phyloP scores from a whole-genome alignment of 2,113 vertebrate genomes.

The Oreochromis tanganicae region DNA sequence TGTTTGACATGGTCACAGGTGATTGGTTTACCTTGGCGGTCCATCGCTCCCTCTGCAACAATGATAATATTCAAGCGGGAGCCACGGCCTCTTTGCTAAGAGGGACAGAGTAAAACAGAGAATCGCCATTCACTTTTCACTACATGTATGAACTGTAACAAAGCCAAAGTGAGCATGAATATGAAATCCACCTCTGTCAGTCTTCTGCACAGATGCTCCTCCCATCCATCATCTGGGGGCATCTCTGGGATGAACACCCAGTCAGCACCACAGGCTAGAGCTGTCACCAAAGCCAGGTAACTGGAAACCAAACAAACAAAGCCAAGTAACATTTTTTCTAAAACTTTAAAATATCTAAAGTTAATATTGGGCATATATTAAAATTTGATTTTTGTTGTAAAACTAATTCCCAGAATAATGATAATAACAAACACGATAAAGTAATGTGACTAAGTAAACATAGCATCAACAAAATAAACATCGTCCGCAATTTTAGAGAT shows the following conservation, averaged over 20 bases:
- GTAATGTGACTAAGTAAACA: background rate
- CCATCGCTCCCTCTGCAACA: slow-evolving; percentile 88
- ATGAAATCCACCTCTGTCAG: slow-evolving; percentile 74
- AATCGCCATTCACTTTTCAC: background rate
- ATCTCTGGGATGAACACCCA: slow-evolving; percentile 97
- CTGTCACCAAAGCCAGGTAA: slow-evolving; percentile 91
- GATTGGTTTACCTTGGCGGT: slow-evolving; percentile 78
- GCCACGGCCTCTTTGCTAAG: slow-evolving; percentile 81
- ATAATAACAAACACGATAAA: background rate
- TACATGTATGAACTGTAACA: background rate
- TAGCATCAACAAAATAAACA: background rate
- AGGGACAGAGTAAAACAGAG: background rate
- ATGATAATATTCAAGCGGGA: slow-evolving; percentile 93
- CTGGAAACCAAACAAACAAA: slow-evolving; percentile 57
- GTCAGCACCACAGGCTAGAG: slow-evolving; percentile 87
- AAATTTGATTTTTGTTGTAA: background rate
- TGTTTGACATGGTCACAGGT: slow-evolving; percentile 79
- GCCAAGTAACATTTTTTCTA: background rate
- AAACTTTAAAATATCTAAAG: background rate
- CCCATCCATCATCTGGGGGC: slow-evolving; percentile 89
- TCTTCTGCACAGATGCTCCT: slow-evolving; percentile 88
- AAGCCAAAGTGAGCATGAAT: background rate
- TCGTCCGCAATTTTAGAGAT: background rate
- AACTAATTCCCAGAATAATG: background rate
- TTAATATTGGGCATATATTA: background rate